Percentiles rank a stretch among this genome's conserved stretches.
phyloP scores from a whole-genome alignment of 2,113 vertebrate species.

The Grammomys surdaster region DNA sequence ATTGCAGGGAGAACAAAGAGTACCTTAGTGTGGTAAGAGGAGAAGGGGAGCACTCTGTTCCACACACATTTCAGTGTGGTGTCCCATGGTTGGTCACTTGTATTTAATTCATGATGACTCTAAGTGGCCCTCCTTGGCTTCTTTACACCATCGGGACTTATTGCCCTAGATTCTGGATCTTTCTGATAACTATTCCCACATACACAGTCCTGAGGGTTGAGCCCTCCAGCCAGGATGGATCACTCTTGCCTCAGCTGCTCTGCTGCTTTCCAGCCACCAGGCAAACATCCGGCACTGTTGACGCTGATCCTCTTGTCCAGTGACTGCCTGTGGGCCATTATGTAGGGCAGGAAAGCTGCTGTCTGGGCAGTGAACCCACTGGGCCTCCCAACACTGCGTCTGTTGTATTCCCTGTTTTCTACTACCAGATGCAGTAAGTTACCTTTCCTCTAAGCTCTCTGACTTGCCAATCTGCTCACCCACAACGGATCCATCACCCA shows the following conservation, averaged over 20 bases:
- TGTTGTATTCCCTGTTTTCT: constrained; percentile 89
- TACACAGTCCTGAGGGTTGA: constrained; percentile 79
- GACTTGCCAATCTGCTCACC: constrained; percentile 88
- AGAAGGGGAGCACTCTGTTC: not conserved
- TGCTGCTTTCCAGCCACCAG: constrained; percentile 89
- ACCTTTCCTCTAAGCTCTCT: constrained; percentile 90
- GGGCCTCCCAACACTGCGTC: constrained; percentile 80
- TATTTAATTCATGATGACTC: constrained; percentile 56
- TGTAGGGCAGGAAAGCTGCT: constrained; percentile 89
- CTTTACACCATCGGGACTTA: constrained; percentile 49
- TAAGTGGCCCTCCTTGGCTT: not conserved
- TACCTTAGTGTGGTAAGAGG: not conserved
- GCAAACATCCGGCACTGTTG: constrained; percentile 88
- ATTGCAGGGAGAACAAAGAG: not conserved
- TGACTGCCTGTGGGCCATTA: constrained; percentile 85
- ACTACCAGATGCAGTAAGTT: constrained; percentile 91
- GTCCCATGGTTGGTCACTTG: not conserved
- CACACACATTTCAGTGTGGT: constrained; percentile 38
- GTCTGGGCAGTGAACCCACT: constrained; percentile 87
- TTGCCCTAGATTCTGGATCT: constrained; percentile 82
- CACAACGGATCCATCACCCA: constrained; percentile 86
- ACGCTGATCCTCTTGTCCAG: constrained; percentile 86
- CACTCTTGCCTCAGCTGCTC: constrained; percentile 91
- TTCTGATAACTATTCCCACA: constrained; percentile 83
- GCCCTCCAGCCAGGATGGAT: constrained; percentile 87